Evolutionary conservation across 2,888 invertebrate species (phyloP).

Genomic region (Zaprionus lineosus): DNA sequence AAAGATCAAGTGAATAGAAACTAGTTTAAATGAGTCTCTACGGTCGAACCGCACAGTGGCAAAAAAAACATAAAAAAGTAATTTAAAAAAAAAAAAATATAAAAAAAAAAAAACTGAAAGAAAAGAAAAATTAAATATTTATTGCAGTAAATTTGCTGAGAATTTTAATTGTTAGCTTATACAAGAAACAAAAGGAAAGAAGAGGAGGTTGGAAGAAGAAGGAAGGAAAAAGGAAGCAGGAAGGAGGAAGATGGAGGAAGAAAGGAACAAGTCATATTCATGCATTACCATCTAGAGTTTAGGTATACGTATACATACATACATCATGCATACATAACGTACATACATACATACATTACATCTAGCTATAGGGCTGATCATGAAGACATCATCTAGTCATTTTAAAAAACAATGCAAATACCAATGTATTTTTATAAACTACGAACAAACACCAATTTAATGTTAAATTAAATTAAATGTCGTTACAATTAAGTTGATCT

Average conservation of each 20-base stretch:
- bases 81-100: conserved; percentile 20
- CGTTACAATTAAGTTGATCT: conserved; percentile 73
- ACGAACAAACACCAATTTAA: conserved; percentile 68
- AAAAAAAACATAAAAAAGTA: conserved; percentile 34
- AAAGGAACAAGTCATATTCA: conserved; percentile 45
- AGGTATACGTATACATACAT: conserved; percentile 35
- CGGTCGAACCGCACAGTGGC: conserved; percentile 75
- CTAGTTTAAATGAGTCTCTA: conserved; percentile 64
- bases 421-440: conserved; percentile 69
- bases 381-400: conserved; percentile 73
- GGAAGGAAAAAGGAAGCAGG: too few species aligned
- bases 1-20: conserved; percentile 19
- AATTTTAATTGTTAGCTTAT: conserved; percentile 63
- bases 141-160: too few species aligned
- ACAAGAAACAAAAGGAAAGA: conserved; percentile 14
- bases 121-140: too few species aligned
- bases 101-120: background rate
- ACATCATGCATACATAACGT: conserved; percentile 31
- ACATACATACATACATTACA: conserved; percentile 6
- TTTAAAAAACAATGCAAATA: conserved; percentile 36
- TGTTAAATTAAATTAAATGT: conserved; percentile 76
- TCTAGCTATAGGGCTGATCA: conserved; percentile 40
- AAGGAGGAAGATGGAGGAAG: too few species aligned
- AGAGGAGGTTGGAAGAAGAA: too few species aligned
- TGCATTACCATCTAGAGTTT: conserved; percentile 52